Evolutionary conservation across 2,888 invertebrate genomes (phyloP).

Genomic region (Tetramorium bicarinatum): DNA sequence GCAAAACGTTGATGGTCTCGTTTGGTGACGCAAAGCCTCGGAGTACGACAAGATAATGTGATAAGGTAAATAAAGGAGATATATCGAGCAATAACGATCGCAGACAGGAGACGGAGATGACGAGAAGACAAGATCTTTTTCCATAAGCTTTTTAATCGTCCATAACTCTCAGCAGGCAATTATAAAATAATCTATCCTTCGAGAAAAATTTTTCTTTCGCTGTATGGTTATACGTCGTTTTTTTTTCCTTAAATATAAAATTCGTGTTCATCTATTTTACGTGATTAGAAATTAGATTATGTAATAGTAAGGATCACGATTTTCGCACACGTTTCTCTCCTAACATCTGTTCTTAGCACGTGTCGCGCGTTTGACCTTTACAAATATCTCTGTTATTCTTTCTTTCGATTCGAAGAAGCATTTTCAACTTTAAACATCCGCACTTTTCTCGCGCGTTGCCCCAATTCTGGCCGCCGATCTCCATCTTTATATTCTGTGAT

Average conservation of each 20-base stretch:
- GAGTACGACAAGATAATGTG: neutral
- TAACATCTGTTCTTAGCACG: neutral
- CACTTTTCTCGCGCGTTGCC: neutral
- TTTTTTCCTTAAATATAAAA: neutral
- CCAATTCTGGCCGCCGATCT: constrained; percentile 30
- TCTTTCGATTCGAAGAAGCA: neutral
- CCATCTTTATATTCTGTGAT: constrained; percentile 30
- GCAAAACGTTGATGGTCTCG: constrained; percentile 23
- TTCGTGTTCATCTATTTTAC: neutral
- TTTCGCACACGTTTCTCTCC: neutral
- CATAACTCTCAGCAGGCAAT: neutral
- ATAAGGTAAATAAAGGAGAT: constrained; percentile 10
- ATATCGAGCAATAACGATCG: constrained; percentile 25
- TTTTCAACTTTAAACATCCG: constrained; percentile 40
- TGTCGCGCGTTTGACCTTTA: constrained; percentile 4
- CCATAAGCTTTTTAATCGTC: neutral
- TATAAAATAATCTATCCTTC: neutral
- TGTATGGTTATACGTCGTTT: neutral
- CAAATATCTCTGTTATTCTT: constrained; percentile 1
- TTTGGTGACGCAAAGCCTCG: constrained; percentile 21
- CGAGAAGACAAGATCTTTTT: neutral
- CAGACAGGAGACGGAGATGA: neutral
- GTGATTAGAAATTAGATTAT: neutral
- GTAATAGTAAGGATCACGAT: neutral
- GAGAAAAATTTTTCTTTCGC: neutral